These are phyloP conservation scores for Desmophyllum pertusum DNA, from an alignment of 92 coral and sea anemone species.

Conservation along the genomic window DNA sequence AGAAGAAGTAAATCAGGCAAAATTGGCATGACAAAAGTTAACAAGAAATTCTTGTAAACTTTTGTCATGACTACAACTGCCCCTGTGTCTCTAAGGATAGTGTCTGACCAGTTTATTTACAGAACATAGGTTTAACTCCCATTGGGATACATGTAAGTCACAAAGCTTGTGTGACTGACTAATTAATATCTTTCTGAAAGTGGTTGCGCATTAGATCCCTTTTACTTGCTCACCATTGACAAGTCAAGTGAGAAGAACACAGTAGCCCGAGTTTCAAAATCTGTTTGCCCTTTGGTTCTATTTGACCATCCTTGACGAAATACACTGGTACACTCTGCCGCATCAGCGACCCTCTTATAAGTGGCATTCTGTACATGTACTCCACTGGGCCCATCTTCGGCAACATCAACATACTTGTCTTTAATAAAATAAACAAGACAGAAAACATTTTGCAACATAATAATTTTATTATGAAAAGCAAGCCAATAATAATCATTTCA, in stretches of 20 bases:
- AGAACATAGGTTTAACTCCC: too few relatives aligned
- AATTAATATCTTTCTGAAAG: too few relatives aligned
- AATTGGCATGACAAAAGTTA: too few relatives aligned
- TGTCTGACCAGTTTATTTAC: too few relatives aligned
- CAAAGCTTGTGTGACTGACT: too few relatives aligned
- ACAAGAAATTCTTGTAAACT: too few relatives aligned
- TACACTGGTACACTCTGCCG: conserved; percentile 80
- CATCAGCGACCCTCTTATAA: conserved; percentile 70
- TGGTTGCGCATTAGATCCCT: background rate
- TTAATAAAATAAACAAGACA: background rate
- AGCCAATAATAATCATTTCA: too few relatives aligned
- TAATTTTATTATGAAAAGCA: background rate
- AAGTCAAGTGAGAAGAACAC: conserved; percentile 73
- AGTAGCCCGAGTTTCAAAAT: conserved; percentile 76
- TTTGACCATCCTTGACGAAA: conserved; percentile 78
- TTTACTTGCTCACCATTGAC: conserved; percentile 52
- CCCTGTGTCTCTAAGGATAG: too few relatives aligned
- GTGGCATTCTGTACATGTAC: conserved; percentile 58
- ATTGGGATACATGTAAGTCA: too few relatives aligned
- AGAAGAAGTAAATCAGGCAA: too few relatives aligned
- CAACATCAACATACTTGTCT: conserved; percentile 59
- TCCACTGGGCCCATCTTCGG: conserved; percentile 65
- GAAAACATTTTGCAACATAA: background rate
- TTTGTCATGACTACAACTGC: too few relatives aligned
- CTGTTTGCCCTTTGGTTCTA: conserved; percentile 66